Conservation (phyloP, 2,888 invertebrate genomes). For the Calliscelio sp. region DNA sequence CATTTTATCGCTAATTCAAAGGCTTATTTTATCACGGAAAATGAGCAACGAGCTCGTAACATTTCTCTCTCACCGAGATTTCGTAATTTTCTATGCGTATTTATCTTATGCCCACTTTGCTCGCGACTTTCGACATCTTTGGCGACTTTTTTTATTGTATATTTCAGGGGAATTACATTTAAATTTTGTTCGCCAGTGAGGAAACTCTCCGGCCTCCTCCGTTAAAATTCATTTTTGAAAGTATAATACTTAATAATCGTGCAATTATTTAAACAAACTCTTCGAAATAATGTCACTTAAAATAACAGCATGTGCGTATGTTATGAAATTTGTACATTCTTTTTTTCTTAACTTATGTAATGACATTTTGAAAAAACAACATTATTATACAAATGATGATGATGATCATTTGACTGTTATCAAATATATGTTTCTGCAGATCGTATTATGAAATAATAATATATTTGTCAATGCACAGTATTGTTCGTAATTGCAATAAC, state of each 20-base stretch:
- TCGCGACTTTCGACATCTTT: constrained; percentile 11
- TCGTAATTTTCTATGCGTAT: constrained; percentile 31
- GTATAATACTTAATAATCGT: not conserved
- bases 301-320: too few species aligned
- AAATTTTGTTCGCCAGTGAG: not conserved
- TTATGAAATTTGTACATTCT: too few species aligned
- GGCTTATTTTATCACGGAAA: constrained; percentile 25
- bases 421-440: too few species aligned
- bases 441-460: not conserved
- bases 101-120: constrained; percentile 20
- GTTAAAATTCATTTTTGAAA: not conserved
- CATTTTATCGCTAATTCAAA: constrained; percentile 17
- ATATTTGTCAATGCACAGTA: not conserved
- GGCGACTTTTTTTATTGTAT: constrained; percentile 9
- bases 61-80: constrained; percentile 26
- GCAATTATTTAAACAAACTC: not conserved
- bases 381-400: too few species aligned
- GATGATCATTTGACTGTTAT: too few species aligned
- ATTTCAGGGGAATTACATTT: not conserved
- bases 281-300: too few species aligned
- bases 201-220: not conserved
- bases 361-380: too few species aligned
- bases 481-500: not conserved
- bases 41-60: constrained; percentile 7
- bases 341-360: too few species aligned